Conservation (phyloP, 2,797 vertebrate species). For the Hirundo rustica region DNA sequence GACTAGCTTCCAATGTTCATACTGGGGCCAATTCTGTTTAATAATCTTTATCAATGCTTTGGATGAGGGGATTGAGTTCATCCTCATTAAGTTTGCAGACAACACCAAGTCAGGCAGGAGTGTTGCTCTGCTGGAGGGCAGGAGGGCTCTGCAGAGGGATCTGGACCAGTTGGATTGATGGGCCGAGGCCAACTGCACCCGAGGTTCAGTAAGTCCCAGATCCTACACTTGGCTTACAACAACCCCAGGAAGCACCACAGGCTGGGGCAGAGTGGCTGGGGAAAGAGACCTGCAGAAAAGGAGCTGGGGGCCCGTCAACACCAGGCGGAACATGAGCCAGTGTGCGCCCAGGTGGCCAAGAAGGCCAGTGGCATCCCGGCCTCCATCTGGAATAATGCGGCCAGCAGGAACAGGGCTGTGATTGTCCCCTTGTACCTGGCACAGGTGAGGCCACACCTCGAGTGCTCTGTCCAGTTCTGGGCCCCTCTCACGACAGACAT, state of each 20-base stretch:
- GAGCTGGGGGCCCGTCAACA: too few species aligned
- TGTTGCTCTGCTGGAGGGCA: not conserved
- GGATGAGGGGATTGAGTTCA: not conserved
- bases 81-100: accelerated
- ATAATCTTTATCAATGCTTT: not conserved
- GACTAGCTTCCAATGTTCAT: not conserved
- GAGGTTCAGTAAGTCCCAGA: not conserved
- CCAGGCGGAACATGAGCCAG: not conserved
- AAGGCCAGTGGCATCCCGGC: not conserved
- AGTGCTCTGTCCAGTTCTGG: not conserved
- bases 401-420: not conserved
- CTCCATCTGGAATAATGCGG: not conserved
- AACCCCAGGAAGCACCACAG: not conserved
- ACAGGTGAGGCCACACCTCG: not conserved
- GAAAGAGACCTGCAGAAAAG: not conserved
- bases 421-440: not conserved
- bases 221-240: not conserved
- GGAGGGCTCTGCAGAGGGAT: not conserved
- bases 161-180: too few species aligned
- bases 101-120: not conserved
- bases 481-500: not conserved
- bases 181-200: accelerated
- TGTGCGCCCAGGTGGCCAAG: not conserved
- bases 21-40: not conserved
- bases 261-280: not conserved